phyloP scores from a whole-genome alignment of 2,888 invertebrate genomes.

The Stenichneumon culpator region DNA sequence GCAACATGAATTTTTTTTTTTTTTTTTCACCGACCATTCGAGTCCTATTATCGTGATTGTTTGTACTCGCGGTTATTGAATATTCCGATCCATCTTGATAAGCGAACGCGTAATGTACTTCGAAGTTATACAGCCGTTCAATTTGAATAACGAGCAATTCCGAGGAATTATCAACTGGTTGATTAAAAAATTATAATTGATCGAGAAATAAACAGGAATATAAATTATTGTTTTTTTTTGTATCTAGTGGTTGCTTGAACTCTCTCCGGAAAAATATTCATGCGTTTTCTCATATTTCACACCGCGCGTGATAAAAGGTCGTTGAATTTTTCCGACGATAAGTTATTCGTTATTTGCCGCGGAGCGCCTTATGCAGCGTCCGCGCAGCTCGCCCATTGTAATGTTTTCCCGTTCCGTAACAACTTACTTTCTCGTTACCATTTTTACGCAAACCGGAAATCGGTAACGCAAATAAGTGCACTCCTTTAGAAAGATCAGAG shows the following conservation, averaged over 20 bases:
- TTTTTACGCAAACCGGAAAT: constrained; percentile 18
- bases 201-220: too few species aligned
- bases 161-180: too few species aligned
- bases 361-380: neutral
- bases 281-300: neutral
- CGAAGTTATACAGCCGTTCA: neutral
- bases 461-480: neutral
- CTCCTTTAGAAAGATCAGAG: neutral
- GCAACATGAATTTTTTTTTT: constrained; percentile 19
- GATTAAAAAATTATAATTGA: too few species aligned
- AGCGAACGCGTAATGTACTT: neutral
- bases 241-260: neutral
- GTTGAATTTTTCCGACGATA: neutral
- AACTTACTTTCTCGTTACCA: constrained; percentile 15
- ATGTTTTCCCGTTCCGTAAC: neutral
- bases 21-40: neutral
- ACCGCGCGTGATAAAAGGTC: neutral
- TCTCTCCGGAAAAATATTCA: neutral
- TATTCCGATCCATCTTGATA: neutral
- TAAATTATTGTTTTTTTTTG: neutral
- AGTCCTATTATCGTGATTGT: neutral
- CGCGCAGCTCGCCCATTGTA: neutral
- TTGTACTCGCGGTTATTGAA: neutral
- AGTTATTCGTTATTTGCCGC: neutral
- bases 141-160: too few species aligned